phyloP scores from a whole-genome alignment of 2,888 invertebrate species.

The Hylaea fasciaria region DNA sequence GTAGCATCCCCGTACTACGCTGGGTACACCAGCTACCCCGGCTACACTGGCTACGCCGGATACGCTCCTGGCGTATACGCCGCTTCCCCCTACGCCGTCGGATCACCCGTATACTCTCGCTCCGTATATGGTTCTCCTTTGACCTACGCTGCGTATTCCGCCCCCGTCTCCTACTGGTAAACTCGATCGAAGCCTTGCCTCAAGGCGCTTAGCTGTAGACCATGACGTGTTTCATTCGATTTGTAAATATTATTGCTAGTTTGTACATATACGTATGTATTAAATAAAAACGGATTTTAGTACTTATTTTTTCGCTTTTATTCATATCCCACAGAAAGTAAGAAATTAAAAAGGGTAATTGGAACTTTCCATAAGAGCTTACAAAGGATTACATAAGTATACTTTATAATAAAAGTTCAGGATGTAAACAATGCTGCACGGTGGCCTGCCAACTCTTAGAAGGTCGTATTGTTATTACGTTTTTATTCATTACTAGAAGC shows the following conservation, averaged over 20 bases:
- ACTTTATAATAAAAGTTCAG: too few relatives aligned
- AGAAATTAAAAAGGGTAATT: not conserved
- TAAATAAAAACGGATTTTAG: constrained; percentile 45
- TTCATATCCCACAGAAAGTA: too few relatives aligned
- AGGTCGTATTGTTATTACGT: too few relatives aligned
- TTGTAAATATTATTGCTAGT: constrained; percentile 63
- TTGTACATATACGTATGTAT: constrained; percentile 55
- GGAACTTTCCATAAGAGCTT: too few relatives aligned
- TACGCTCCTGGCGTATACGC: constrained; percentile 38
- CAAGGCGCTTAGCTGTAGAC: constrained; percentile 44
- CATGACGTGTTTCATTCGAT: constrained; percentile 60
- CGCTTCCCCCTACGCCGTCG: constrained; percentile 28
- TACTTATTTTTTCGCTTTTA: not conserved
- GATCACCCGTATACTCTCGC: constrained; percentile 43
- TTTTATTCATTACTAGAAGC: too few relatives aligned
- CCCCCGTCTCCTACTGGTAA: constrained; percentile 73
- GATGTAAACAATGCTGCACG: too few relatives aligned
- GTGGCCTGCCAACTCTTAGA: too few relatives aligned
- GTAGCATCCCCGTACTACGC: constrained; percentile 43
- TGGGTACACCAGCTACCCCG: constrained; percentile 43
- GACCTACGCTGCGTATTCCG: constrained; percentile 65
- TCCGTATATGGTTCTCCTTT: constrained; percentile 47
- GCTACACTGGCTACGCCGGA: constrained; percentile 54
- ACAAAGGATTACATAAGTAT: too few relatives aligned
- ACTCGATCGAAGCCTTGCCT: constrained; percentile 38